Evolutionary conservation across 2,888 invertebrate species (phyloP), one percentile per base, ranked within the genome.

Genomic region (Drosophila greeni): DNA sequence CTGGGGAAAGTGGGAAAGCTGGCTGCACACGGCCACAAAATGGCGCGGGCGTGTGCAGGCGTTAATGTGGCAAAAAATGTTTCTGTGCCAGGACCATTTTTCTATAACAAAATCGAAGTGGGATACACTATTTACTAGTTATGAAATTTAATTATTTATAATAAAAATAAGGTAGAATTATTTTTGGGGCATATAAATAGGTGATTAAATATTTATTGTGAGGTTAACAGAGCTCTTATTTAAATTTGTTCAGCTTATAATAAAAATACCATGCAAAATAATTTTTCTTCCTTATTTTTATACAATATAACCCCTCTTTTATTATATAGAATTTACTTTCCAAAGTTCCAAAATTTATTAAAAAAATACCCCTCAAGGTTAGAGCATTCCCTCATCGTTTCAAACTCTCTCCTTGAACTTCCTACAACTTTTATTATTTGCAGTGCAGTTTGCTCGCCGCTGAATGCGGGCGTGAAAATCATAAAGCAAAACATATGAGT

Each of bases 41-140:
- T 84, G 69, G 72, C 65, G 64, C 72, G 73, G 82, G 83, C 84
- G 83, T 84, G 85, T 81, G 71, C 73, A 73, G 75, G 85, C 80
- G 85, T 81, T 81, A 81, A 81, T 84, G 85, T 76, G 80, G 83
- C 75, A 81, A 84, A 80, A 80, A 82, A 74, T 74, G 65, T 79
- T 76, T 76, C 66, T 69, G 72, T 76, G 68, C 76, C 70, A 73
- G 70, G 68, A 70, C 60, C 69, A 72, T 57, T 72, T 40, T 36
- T 45, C 9, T 1, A 7, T 26, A 24, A 4, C 16, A 20, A 3
- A 20, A 11, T 11, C 61, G 48, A 60, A 23, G 29, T 18, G 8
- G 1, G 5, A 20, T 29, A 53, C 23, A 26, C 60, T 37, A 14
- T 16, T 7, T 12, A 4, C 7, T 3, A 8, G 9, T 31, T 20